Evolutionary conservation across 1,140 invertebrate species (phyloP), one percentile per base, ranked within the genome.

Genomic region (Centruroides vittatus): DNA sequence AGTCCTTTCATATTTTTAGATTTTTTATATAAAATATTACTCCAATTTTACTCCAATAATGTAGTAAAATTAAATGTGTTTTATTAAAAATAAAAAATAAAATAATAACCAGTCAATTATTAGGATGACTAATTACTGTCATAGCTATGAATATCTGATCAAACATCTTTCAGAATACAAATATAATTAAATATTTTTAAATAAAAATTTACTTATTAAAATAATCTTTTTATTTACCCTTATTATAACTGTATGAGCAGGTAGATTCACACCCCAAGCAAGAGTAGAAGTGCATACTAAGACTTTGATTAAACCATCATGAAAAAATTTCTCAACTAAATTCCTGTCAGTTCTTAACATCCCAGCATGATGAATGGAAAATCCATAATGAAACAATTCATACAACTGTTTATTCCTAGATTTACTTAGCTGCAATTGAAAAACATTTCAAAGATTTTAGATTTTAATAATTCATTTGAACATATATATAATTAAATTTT

Each of bases 241-340:
- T 66, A 99, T 99, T 55, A 99, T 86, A 62, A 99, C 96, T 59
- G 90, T 93, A 76, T 98, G 93, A 0, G 95, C 96, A 0, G 96
- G 96, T 64, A 99, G 78, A 78, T 99, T 99, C 0, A 99, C 95
- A 67, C 97, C 97, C 97, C 97, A 99, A 35, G 97, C 97, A 9
- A 99, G 77, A 0, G 97, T 99, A 1, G 96, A 89, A 0, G 97
- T 99, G 75, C 95, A 99, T 9, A 95, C 88, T 1, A 99, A 76
- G 5, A 98, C 92, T 71, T 91, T 92, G 49, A 98, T 86, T 59
- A 86, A 77, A 3, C 96, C 96, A 59, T 88, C 85, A 1, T 82
- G 74, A 72, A 97, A 97, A 67, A 86, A 85, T 71, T 89, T 89
- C 73, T 97, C 93, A 0, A 96, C 86, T 69, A 91, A 71, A 64